A percentile compares a stretch with the other conserved stretches of the same genome.
Conservation (phyloP, 1,140 invertebrate species). For the Drosophila persimilis region DNA sequence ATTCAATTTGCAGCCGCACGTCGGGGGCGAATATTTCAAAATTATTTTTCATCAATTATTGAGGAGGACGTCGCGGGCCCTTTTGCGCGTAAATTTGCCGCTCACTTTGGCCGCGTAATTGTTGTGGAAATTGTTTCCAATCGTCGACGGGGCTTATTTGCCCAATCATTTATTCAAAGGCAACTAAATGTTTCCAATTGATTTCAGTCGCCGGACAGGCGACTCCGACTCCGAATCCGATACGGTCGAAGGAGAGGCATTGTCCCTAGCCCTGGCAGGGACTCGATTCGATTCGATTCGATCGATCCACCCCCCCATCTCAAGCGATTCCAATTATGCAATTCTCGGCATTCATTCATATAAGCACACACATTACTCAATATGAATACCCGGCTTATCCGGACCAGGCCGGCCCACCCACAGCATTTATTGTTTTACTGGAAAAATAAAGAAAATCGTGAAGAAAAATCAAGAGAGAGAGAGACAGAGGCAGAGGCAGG, state of each 20-base stretch:
- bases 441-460: conserved; percentile 15
- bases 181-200: conserved; percentile 50
- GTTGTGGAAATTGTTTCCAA: conserved; percentile 64
- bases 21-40: conserved; percentile 8
- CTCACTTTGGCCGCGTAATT: conserved; percentile 44
- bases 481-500: conserved; percentile 1
- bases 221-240: no score
- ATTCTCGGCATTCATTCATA: conserved; percentile 38
- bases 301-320: conserved; percentile 19
- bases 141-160: conserved; percentile 43
- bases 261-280: neutral
- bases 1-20: conserved; percentile 31
- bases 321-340: conserved; percentile 48
- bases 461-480: conserved; percentile 6
- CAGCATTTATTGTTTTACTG: conserved; percentile 62
- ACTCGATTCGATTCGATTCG: conserved; percentile 15
- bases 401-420: neutral
- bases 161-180: conserved; percentile 50
- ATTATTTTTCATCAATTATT: conserved; percentile 56
- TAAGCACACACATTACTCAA: conserved; percentile 57
- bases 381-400: conserved; percentile 44
- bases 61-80: conserved; percentile 31
- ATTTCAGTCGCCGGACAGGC: conserved; percentile 11
- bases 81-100: conserved; percentile 16
- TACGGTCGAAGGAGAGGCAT: conserved; percentile 1